A percentile compares a stretch with the other conserved stretches of the same genome.
phyloP scores from a whole-genome alignment of 2,113 vertebrate genomes.

The Acanthisitta chloris region DNA sequence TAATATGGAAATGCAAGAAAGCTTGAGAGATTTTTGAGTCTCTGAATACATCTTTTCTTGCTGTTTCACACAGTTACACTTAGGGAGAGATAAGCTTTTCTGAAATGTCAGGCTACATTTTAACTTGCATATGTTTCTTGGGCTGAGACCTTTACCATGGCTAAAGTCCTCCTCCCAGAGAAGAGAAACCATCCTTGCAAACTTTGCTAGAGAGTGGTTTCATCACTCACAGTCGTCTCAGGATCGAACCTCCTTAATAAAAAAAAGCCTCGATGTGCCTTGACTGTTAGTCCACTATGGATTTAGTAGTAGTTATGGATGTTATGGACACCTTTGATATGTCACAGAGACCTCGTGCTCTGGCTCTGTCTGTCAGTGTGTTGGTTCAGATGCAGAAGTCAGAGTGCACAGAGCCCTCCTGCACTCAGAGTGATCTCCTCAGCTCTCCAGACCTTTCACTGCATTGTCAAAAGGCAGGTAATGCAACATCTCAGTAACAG shows the following conservation, averaged over 20 bases:
- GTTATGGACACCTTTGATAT: background rate
- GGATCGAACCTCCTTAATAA: background rate
- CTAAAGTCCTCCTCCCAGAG: background rate
- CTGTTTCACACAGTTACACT: background rate
- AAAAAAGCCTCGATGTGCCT: background rate
- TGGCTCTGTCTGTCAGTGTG: background rate
- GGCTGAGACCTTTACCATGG: background rate
- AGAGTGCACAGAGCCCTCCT: background rate
- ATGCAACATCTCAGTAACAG: background rate
- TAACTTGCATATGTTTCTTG: background rate
- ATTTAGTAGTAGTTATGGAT: background rate
- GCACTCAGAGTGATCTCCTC: background rate
- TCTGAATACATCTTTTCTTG: background rate
- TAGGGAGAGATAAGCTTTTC: background rate
- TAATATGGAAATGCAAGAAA: constrained; percentile 4
- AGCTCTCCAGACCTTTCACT: background rate
- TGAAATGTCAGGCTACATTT: background rate
- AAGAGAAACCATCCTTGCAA: background rate
- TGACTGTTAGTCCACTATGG: background rate
- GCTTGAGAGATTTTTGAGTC: background rate
- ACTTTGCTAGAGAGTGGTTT: background rate
- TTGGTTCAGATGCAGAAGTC: background rate
- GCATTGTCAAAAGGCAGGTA: background rate
- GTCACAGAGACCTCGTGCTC: background rate
- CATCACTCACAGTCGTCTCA: background rate